Base-by-base conservation (phyloP, 2,113 vertebrate genomes). In the Zingel zingel region DNA sequence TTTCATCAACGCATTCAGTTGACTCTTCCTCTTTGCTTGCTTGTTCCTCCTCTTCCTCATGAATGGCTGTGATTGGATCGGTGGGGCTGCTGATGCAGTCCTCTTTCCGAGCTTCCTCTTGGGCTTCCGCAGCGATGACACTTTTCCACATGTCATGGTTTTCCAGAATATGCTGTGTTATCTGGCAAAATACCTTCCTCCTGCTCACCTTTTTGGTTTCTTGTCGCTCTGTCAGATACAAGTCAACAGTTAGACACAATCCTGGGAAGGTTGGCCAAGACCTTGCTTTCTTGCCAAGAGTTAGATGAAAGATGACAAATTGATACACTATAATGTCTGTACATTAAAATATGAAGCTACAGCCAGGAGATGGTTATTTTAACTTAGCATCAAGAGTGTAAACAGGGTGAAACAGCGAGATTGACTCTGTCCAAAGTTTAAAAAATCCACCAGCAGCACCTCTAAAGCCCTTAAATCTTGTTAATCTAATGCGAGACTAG, bases 81-180 rank as follows among this genome's bases (percentile, higher is more conserved):
- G 94, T 91, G 50, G 95, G 50, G 27, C 88, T 95, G 68, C 92
- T 93, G 66, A 93, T 92, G 0, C 92, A 48, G 57, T 95, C 96
- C 69, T 96, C 88, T 63, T 86, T 92, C 81, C 93, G 93, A 50
- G 91, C 92, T 10, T 89, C 74, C 47, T 94, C 93, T 51, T 79
- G 75, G 56, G 58, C 87, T 54, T 98, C 98, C 0, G 96, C 94
- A 39, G 96, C 95, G 0, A 98, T 97, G 71, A 97, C 96, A 59
- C 96, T 95, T 93, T 98, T 97, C 98, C 98, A 99, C 98, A 99
- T 99, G 79, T 97, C 95, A 68, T 99, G 98, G 93, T 99, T 99
- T 91, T 99, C 96, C 77, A 98, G 88, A 73, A 99, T 93, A 82
- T 98, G 97, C 85, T 98, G 97, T 15, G 96, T 98, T 88, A 99